Conservation (phyloP, 2,113 vertebrate species). For the Pristiophorus japonicus region DNA sequence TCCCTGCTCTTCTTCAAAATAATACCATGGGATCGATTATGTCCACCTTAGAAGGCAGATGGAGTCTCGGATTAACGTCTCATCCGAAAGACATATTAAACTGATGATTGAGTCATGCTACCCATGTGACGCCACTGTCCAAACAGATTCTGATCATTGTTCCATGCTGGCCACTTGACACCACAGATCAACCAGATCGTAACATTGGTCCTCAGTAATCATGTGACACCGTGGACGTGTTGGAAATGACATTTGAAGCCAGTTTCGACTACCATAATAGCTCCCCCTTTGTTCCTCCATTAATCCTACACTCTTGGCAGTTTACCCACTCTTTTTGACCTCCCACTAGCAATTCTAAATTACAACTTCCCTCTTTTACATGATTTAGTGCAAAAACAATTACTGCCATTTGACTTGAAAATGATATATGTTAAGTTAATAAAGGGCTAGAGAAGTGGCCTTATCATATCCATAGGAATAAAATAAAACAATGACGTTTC, state of each 20-base stretch:
- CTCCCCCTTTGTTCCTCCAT: background rate
- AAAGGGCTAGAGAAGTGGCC: background rate
- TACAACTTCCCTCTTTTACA: background rate
- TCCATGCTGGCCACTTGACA: background rate
- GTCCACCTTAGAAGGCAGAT: background rate
- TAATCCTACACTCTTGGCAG: background rate
- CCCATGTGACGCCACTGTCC: background rate
- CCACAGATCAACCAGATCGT: background rate
- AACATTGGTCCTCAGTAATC: background rate
- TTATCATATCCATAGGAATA: background rate
- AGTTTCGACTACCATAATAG: background rate
- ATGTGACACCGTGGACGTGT: background rate
- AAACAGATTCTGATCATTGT: background rate
- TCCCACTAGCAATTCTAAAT: background rate
- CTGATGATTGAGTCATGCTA: background rate
- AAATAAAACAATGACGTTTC: slow-evolving; percentile 25
- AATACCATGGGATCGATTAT: background rate
- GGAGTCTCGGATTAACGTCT: background rate
- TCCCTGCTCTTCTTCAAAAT: background rate
- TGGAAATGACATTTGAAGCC: background rate
- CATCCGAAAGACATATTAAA: background rate
- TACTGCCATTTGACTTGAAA: background rate
- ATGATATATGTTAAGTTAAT: background rate
- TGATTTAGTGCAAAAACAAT: background rate
- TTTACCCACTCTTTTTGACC: background rate